Base-by-base conservation (phyloP, 2,888 invertebrate species). In the Cheilosia soror region DNA sequence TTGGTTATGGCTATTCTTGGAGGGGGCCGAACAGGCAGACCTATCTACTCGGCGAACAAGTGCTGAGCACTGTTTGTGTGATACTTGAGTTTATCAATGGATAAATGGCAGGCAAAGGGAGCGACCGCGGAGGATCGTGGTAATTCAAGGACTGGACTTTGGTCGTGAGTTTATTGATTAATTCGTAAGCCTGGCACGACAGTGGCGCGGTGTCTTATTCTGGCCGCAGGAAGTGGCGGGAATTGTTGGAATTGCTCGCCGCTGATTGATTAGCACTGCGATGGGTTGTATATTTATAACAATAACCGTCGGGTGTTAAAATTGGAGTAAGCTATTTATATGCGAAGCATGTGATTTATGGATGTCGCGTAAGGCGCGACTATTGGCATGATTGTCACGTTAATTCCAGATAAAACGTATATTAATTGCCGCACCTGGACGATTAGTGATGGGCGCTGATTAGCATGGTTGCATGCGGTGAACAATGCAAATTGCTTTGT, bases 381-480 rank as follows among this genome's bases (percentile, higher is more conserved):
- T 65, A 81, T 85, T 87, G 57, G 44, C 62, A 87, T 84, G 68
- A 29, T 51, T 80, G 83, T 86, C 79, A 80, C 72, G 62, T 69
- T 78, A 68, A 66, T 76, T 83, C 78, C 71, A 75, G 78, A 87
- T 83, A 79, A 87, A 86, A 81, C 77, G 69, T 65, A 80, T 87
- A 79, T 88, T 82, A 87, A 87, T 87, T 82, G 86, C 81, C 81
- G 85, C 85, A 85, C 85, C 85, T 85, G 85, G 71, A 57, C 72
- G 85, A 72, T 76, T 63, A 72, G 68, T 76, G 81, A 81, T 85
- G 81, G 76, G 42, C 72, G 81, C 81, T 71, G 76, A 85, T 85
- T 68, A 85, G 76, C 69, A 42, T 55, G 15, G 47, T 51, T 42
- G 57, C n/a, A 49, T 63, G 40, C 31, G 71, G 58, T 60, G 44